Evolutionary conservation across 2,113 vertebrate genomes (phyloP).

Genomic region (Cynoglossus semilaevis): DNA sequence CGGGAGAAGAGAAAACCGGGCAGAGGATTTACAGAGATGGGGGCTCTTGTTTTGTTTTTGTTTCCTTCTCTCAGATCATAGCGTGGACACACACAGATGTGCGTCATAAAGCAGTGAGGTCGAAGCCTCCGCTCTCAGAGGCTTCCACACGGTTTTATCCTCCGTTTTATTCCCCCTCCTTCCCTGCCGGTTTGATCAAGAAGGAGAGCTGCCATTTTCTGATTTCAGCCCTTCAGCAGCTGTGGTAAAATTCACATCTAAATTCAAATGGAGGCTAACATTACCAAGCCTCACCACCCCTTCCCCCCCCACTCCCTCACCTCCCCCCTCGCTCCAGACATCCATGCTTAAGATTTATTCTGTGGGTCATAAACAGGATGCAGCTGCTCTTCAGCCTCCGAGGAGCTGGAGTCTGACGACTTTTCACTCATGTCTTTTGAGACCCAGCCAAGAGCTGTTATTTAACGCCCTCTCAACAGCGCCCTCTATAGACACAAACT

Average conservation of each 20-base stretch:
- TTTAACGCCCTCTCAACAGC: slow-evolving; percentile 57
- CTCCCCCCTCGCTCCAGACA: slow-evolving; percentile 46
- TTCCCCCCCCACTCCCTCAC: background rate
- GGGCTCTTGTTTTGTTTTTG: slow-evolving; percentile 14
- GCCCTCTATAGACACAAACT: slow-evolving; percentile 63
- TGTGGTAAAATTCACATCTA: slow-evolving; percentile 62
- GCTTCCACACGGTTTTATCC: slow-evolving; percentile 42
- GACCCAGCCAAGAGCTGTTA: slow-evolving; percentile 35
- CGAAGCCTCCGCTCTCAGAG: slow-evolving; percentile 22
- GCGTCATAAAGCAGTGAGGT: slow-evolving; percentile 47
- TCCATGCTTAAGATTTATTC: slow-evolving; percentile 66
- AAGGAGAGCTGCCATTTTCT: slow-evolving; percentile 67
- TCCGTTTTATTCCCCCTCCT: slow-evolving; percentile 30
- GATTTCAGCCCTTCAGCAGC: slow-evolving; percentile 54
- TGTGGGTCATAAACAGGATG: slow-evolving; percentile 77
- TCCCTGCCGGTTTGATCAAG: slow-evolving; percentile 53
- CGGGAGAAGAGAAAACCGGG: slow-evolving; percentile 19
- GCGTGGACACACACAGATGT: slow-evolving; percentile 27
- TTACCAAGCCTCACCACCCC: slow-evolving; percentile 33
- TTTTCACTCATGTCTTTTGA: slow-evolving; percentile 53
- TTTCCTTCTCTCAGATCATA: slow-evolving; percentile 25
- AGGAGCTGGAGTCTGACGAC: slow-evolving; percentile 46
- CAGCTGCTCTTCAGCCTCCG: slow-evolving; percentile 76
- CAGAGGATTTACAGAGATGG: background rate
- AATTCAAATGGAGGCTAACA: slow-evolving; percentile 70